Conservation (phyloP, 2,797 vertebrate genomes). For the Tauraco hartlaubi region DNA sequence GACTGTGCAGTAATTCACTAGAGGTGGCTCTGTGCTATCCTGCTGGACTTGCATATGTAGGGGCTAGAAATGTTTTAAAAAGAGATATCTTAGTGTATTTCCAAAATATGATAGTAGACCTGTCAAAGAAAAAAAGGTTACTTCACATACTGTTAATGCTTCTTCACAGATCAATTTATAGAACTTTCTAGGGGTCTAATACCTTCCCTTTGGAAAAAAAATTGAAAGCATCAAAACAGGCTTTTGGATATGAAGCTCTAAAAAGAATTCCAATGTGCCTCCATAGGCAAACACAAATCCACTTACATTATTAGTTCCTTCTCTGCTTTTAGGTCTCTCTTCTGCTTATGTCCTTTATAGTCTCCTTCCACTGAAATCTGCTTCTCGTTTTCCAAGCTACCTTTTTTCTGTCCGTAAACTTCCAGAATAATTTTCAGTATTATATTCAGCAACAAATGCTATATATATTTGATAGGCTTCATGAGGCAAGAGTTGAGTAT, state of each 20-base stretch:
- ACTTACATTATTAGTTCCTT: neutral
- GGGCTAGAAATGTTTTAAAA: conserved; percentile 65
- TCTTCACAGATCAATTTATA: neutral
- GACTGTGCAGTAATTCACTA: conserved; percentile 82
- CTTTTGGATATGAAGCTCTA: neutral
- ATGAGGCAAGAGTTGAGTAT: neutral
- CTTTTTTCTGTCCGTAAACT: neutral
- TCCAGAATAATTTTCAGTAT: neutral
- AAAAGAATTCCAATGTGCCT: neutral
- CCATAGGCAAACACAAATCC: neutral
- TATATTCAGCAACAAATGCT: neutral
- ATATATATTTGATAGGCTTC: neutral
- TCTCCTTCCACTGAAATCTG: neutral
- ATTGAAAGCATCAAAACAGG: neutral
- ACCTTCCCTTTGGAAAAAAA: neutral
- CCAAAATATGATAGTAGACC: neutral
- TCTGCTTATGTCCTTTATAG: neutral
- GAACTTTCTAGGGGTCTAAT: neutral
- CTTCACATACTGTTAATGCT: neutral
- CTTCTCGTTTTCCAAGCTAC: neutral
- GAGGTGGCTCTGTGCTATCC: conserved; percentile 63
- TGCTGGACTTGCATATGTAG: conserved; percentile 70
- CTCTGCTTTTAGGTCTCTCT: neutral
- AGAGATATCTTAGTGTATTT: neutral
- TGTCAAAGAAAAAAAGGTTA: neutral